A percentile compares a stretch with the other conserved stretches of the same genome.
phyloP scores from a whole-genome alignment of 2,888 invertebrate species.

The Alcis repandata region DNA sequence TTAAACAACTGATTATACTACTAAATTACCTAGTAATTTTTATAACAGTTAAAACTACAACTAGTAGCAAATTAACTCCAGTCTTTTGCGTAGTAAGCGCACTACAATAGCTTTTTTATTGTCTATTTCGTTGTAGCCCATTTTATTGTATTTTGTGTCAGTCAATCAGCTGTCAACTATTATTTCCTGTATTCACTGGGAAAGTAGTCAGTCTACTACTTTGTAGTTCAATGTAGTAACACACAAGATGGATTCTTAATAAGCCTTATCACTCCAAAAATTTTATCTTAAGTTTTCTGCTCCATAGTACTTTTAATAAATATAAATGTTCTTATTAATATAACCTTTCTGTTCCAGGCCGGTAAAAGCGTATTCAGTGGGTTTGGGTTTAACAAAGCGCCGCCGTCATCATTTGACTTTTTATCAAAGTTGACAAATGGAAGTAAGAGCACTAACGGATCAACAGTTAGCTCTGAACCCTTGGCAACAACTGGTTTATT shows the following conservation, averaged over 20 bases:
- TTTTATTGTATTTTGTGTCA: too few relatives aligned
- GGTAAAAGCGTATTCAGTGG: constrained; percentile 89
- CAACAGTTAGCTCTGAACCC: constrained; percentile 54
- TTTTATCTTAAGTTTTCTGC: too few relatives aligned
- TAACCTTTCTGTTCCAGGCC: constrained; percentile 57
- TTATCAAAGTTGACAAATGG: constrained; percentile 85
- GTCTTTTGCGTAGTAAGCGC: too few relatives aligned
- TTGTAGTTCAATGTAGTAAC: background rate
- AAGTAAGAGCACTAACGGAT: constrained; percentile 70
- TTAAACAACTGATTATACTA: background rate
- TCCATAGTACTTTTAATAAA: too few relatives aligned
- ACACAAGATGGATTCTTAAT: too few relatives aligned
- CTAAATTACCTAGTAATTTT: background rate
- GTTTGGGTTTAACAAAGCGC: constrained; percentile 89
- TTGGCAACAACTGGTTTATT: constrained; percentile 63
- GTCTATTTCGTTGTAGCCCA: too few relatives aligned
- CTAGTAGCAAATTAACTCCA: background rate
- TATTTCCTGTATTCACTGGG: too few relatives aligned
- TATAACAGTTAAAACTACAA: background rate
- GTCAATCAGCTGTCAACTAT: too few relatives aligned
- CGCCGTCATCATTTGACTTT: constrained; percentile 87
- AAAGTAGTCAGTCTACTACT: background rate
- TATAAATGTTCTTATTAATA: background rate
- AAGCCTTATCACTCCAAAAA: too few relatives aligned
- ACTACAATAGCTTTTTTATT: too few relatives aligned